Evolutionary conservation across 2,113 vertebrate genomes (phyloP).

Genomic region (Trochalopteron elliotii): DNA sequence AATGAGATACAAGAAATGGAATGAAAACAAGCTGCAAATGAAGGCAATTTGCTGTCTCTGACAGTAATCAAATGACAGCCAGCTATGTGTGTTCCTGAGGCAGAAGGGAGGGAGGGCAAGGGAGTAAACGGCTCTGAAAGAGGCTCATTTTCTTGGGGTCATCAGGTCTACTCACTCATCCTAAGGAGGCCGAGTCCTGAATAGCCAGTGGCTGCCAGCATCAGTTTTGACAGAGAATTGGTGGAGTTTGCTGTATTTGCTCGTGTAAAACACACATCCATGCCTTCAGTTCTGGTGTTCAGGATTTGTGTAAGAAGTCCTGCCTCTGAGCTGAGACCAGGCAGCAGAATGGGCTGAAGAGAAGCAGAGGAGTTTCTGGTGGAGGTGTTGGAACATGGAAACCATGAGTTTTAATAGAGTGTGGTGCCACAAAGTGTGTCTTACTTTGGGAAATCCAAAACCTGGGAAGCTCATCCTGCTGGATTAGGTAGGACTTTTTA

Average conservation of each 20-base stretch:
- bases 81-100: not conserved
- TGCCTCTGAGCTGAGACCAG: not conserved
- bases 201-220: not conserved
- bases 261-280: not conserved
- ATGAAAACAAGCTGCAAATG: constrained; percentile 50
- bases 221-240: not conserved
- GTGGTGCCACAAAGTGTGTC: not conserved
- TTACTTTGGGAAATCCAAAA: not conserved
- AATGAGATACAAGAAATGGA: constrained; percentile 47
- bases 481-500: not conserved
- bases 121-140: not conserved
- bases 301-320: not conserved
- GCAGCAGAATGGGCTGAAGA: not conserved
- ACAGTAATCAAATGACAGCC: not conserved
- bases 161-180: not conserved
- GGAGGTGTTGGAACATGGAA: not conserved
- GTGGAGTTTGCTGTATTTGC: not conserved
- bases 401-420: rapidly evolving
- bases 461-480: not conserved
- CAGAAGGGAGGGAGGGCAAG: not conserved
- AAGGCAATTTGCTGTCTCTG: constrained; percentile 56
- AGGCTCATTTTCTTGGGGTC: not conserved
- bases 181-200: not conserved
- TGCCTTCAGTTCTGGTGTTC: not conserved
- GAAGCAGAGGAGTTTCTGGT: not conserved